Evolutionary conservation across 2,888 invertebrate species (phyloP), one percentile per base, ranked within the genome.

Genomic region (Acleris holmiana): DNA sequence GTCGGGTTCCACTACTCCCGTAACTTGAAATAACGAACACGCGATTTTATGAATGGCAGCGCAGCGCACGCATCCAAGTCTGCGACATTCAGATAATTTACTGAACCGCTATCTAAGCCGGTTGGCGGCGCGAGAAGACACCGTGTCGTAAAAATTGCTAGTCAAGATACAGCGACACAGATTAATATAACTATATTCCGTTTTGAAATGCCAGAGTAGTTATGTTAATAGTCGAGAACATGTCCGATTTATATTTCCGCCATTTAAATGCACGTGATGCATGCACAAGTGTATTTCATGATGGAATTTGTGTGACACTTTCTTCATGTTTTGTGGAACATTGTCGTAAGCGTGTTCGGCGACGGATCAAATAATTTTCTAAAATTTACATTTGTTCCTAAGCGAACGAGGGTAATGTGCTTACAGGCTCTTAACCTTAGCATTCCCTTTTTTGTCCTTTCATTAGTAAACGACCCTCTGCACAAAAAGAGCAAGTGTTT

Each of bases 1-100:
- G 60, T 78, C 77, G 70, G 73, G 77, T 80, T 79, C 75, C 83
- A 79, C 76, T 79, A 82, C 84, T 84, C 82, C 80, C 82, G 82
- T 83, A 85, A 85, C 81, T 76, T 69, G 76, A 77, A 77, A 78
- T 74, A 72, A 71, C 70, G 71, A 76, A 76, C 80, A 81, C 80
- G 80, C 79, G 77, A 83, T 80, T 79, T 75, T 79, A 73, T 79
- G 77, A 83, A 82, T 84, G 80, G 77, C 72, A 71, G 74, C 79
- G 77, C 35, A 13, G 13, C 35, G 13, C 35, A 35, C 72, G 71
- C 76, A 76, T 78, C 74, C 73, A 74, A 66, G 64, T 69, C 69
- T 70, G 65, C 68, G 70, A 69, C 71, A 66, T 71, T 58, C 67
- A 65, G 68, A 61, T 68, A 68, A 68, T 58, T 54, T 55, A 55